Evolutionary conservation across 2,797 vertebrate genomes (phyloP).

Genomic region (Crocodylus rhombifer): DNA sequence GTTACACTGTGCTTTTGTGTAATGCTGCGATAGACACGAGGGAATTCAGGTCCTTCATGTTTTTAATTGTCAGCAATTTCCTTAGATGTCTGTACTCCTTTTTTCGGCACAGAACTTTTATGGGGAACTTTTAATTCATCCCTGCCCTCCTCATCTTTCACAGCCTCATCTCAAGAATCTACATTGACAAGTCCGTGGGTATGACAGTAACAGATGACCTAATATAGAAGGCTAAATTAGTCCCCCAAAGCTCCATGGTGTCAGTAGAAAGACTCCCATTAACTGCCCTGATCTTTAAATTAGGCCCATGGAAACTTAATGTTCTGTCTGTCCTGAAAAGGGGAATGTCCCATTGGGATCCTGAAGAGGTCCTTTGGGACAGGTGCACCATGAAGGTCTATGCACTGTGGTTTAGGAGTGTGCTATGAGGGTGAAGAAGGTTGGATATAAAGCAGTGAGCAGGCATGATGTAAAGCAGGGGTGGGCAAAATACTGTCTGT

Average conservation of each 20-base stretch:
- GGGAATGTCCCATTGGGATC: not conserved
- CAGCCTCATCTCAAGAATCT: not conserved
- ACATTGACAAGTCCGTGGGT: not conserved
- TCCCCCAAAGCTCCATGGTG: not conserved
- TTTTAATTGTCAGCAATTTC: not conserved
- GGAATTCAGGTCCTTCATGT: not conserved
- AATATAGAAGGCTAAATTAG: no score
- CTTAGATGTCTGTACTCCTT: not conserved
- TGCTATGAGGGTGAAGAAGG: not conserved
- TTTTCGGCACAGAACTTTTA: not conserved
- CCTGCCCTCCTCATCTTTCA: not conserved
- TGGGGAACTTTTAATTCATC: not conserved
- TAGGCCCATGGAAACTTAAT: not conserved
- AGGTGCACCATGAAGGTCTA: not conserved
- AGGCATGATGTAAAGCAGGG: no score
- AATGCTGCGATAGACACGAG: not conserved
- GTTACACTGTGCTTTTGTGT: not conserved
- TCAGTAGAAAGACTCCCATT: not conserved
- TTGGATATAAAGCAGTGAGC: rapidly evolving
- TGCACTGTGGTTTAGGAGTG: not conserved
- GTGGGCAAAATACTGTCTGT: no score
- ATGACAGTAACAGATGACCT: not conserved
- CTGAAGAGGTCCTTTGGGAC: no score
- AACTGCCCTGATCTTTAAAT: not conserved
- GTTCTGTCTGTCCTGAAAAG: not conserved